phyloP scores from a whole-genome alignment of 1,140 invertebrate genomes.

The Dendroctonus valens region DNA sequence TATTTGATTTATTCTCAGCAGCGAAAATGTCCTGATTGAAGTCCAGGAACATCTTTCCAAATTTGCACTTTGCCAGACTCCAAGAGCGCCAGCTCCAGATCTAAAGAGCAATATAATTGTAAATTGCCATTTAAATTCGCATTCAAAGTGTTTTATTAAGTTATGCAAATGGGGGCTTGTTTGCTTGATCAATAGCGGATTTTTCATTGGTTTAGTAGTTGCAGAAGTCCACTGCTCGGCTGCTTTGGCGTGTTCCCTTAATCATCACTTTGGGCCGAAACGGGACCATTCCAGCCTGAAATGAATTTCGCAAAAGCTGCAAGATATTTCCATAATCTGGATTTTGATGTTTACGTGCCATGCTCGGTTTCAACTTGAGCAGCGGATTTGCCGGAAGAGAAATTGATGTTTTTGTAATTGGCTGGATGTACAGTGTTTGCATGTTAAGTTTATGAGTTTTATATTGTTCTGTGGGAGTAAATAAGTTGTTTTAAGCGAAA shows the following conservation, averaged over 20 bases:
- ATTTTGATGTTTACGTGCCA: too few relatives aligned
- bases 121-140: conserved; percentile 3
- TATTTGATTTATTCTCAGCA: not conserved
- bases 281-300: not conserved
- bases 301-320: not conserved
- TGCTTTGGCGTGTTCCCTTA: not conserved
- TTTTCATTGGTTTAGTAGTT: conserved; percentile 1
- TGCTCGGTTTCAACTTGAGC: too few relatives aligned
- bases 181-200: not conserved
- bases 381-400: too few relatives aligned
- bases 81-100: not conserved
- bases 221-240: not conserved
- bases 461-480: too few relatives aligned
- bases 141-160: conserved; percentile 5
- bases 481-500: too few relatives aligned
- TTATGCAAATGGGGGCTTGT: not conserved
- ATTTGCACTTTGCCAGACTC: not conserved
- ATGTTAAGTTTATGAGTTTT: too few relatives aligned
- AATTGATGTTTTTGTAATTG: too few relatives aligned
- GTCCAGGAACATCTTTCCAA: not conserved
- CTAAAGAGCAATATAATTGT: conserved; percentile 4
- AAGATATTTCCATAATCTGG: not conserved
- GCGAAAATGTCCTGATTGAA: not conserved
- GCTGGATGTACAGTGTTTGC: too few relatives aligned
- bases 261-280: not conserved